Base-by-base conservation (phyloP, 2,888 invertebrate species). In the Zootermopsis nevadensis region DNA sequence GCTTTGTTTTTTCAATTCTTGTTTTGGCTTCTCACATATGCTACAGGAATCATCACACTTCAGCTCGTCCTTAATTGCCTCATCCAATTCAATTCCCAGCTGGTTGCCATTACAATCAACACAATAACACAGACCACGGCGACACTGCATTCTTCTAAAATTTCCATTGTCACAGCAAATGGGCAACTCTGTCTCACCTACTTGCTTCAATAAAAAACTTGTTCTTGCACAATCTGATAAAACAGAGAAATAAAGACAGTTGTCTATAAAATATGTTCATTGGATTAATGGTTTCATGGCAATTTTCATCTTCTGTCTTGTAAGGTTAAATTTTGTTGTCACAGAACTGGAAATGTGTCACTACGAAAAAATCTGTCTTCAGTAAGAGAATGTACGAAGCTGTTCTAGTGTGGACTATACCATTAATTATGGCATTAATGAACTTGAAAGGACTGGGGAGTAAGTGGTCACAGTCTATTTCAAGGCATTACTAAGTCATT, bases 81-180 rank as follows among this genome's bases (percentile, higher is more conserved):
- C 77, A 22, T 55, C 60, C 12, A 83, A 80, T 77, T 85, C 84
- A 15, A 31, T 30, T 53, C 33, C 81, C 12, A 12, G 30, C 82
- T 86, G 94, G 77, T 91, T 88, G 0, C 94, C 94, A 86, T 93
- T 90, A 0, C 87, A 85, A 87, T 94, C 92, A 0, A 94, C 93
- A 87, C 94, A 94, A 67, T 92, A 91, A 86, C 94, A 94, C 48
- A 89, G 85, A 0, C 93, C 92, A 2, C 93, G 90, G 12, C 92
- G 91, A 87, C 94, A 94, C 87, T 94, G 94, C 77, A 93, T 89
- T 7, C 87, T 86, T 80, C 92, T 89, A 87, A 93, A 95, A 87
- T 93, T 94, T 24, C 95, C 95, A 87, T 93, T 93, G 12, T 87
- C 86, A 86, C 92, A 92, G 87, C 94, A 95, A 0, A 90, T 88